Evolutionary conservation across 2,797 vertebrate species (phyloP), one percentile per base, ranked within the genome.

Genomic region (Pantherophis alleghaniensis): DNA sequence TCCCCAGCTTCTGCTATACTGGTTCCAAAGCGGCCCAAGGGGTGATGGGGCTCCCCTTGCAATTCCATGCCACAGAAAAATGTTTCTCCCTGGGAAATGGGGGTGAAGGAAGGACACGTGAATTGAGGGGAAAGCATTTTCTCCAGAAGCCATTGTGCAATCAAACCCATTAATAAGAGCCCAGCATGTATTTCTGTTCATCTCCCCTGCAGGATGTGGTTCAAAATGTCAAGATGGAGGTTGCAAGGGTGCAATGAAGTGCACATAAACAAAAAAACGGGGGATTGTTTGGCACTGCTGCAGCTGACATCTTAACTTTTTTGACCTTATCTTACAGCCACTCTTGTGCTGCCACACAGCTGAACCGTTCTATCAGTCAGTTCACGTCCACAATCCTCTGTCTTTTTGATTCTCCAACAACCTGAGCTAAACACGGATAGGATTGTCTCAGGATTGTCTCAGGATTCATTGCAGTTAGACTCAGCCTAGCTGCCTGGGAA

Each of bases 1-100:
- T 98, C 98, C 5, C 97, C 97, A 61, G 98, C 95, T 0, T 96
- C 97, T 57, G 98, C 96, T 32, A 98, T 94, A 69, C 98, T 96
- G 28, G 96, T 94, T 2, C 98, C 98, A 86, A 98, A 98, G 26
- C 69, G 90, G 5, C 90, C 90, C 28, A 92, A 60, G 24, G 91
- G 88, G 13, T 95, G 56, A 22, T 90, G 92, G 7, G 51, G 7
- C 18, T 90, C 55, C 13, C 95, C 93, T 0, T 9, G 51, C 86
- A 94, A 57, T 55, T 94, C 94, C 86, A 87, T 90, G 20, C 14
- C 18, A 22, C 86, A 88, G 83, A 88, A 63, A 60, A 88, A 92
- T n/a, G 88, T 87, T 24, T 91, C 90, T 18, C 13, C 9, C 61
- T 93, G 59, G 42, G 10, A 51, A 60, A 79, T 4, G 55, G 90